phyloP scores from a whole-genome alignment of 2,888 invertebrate genomes.

The Ochropacha duplaris region DNA sequence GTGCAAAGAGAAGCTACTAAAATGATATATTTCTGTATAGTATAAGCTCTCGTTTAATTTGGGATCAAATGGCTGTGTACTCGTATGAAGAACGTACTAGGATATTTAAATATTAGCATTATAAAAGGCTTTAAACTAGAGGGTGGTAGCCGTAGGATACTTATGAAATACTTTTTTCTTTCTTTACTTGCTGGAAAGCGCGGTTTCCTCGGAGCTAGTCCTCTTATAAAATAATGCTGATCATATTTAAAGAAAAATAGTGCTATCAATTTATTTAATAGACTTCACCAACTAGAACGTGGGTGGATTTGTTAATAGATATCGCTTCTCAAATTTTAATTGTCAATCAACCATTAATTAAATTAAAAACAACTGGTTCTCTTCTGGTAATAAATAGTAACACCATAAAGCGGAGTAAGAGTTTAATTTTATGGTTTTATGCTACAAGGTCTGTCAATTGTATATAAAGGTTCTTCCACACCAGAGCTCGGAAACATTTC shows the following conservation, averaged over 20 bases:
- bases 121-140: no score
- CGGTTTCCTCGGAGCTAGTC: no score
- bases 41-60: no score
- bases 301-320: neutral
- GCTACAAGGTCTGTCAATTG: conserved; percentile 45
- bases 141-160: no score
- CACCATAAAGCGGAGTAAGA: conserved; percentile 42
- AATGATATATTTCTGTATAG: no score
- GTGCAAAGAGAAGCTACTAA: no score
- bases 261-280: neutral
- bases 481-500: neutral
- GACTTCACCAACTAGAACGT: neutral
- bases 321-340: neutral
- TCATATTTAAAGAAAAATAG: neutral
- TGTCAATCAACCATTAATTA: neutral
- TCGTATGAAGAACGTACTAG: no score
- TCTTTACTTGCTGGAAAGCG: no score
- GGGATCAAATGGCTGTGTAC: no score
- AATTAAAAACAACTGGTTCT: conserved; percentile 2
- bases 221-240: neutral
- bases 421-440: conserved; percentile 46
- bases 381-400: conserved; percentile 18
- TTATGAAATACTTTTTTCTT: no score
- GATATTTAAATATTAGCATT: no score
- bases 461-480: conserved; percentile 38